These are phyloP conservation scores for Calypte anna DNA, from an alignment of 2,113 vertebrate species.

Conservation along the genomic window DNA sequence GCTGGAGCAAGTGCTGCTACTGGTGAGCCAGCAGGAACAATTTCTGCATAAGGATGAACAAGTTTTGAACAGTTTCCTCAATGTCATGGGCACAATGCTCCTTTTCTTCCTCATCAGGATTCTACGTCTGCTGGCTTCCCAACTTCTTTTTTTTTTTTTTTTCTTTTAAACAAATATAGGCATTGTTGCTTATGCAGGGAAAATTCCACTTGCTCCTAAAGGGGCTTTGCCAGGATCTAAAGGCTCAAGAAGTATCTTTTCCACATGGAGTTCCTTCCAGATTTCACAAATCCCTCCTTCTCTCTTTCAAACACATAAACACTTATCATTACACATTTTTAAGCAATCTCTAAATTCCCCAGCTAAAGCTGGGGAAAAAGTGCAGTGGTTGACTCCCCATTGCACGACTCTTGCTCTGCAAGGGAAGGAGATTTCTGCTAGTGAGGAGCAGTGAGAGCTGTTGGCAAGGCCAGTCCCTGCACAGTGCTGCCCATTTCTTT, in stretches of 20 bases:
- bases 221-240: neutral
- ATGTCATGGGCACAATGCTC: neutral
- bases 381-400: rapidly evolving
- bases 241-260: neutral
- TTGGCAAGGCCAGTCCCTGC: rapidly evolving
- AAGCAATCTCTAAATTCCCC: neutral
- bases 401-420: neutral
- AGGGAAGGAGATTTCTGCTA: neutral
- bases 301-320: neutral
- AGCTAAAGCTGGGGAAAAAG: neutral
- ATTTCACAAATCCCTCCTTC: neutral
- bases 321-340: neutral
- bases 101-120: slow-evolving; percentile 27
- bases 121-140: neutral
- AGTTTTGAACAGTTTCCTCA: slow-evolving; percentile 31
- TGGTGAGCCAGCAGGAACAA: neutral
- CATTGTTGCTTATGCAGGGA: neutral
- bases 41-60: neutral
- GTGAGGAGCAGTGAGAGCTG: neutral
- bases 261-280: neutral
- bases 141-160: neutral
- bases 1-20: neutral
- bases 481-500: neutral
- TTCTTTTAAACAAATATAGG: neutral
- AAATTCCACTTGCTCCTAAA: slow-evolving; percentile 46